Base-by-base conservation (phyloP, 2,113 vertebrate genomes). In the Prochilodus magdalenae region DNA sequence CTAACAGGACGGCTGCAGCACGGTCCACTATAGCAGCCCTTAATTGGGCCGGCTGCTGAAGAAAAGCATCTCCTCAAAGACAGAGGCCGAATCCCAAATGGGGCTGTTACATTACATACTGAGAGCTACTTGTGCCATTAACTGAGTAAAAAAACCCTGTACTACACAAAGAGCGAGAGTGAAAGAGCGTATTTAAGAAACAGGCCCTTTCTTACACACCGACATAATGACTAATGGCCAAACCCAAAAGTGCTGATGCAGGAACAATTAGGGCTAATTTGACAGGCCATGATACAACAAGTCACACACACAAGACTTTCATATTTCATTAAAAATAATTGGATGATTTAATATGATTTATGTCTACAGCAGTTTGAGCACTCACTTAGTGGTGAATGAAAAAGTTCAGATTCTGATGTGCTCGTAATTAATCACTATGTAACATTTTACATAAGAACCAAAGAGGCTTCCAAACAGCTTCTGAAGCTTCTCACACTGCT, bases 41-140 rank as follows among this genome's bases (percentile, higher is more conserved):
- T 79, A 83, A 86, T 86, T 80, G 81, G 59, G 51, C 10, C 11
- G 36, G 26, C 49, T 80, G 36, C 59, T 47, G 30, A 71, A 82
- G 30, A 85, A 77, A 33, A 75, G 75, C 80, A 82, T 59, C 65
- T 79, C 71, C 67, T 79, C 66, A 80, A 77, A 76, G 55, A 73
- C 49, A 66, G 30, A 51, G 49, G 73, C 72, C 47, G n/a, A 51
- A 40, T 73, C 70, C 70, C 75, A 74, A 73, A 77, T 76, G 72
- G 80, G 77, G 63, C 62, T 55, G 59, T 83, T 55, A 51, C n/a
- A 59, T 22, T 77, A 47, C 11, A 53, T 22, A n/a, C 1, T 18
- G 47, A 40, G 24, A 13, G 1, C 47, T 57, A 65, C 59, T 83
- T 86, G 62, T 29, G 49, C 70, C 74, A 80, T 86, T 83, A 80